phyloP scores from a whole-genome alignment of 2,113 vertebrate species.

The Tachysurus vachellii region DNA sequence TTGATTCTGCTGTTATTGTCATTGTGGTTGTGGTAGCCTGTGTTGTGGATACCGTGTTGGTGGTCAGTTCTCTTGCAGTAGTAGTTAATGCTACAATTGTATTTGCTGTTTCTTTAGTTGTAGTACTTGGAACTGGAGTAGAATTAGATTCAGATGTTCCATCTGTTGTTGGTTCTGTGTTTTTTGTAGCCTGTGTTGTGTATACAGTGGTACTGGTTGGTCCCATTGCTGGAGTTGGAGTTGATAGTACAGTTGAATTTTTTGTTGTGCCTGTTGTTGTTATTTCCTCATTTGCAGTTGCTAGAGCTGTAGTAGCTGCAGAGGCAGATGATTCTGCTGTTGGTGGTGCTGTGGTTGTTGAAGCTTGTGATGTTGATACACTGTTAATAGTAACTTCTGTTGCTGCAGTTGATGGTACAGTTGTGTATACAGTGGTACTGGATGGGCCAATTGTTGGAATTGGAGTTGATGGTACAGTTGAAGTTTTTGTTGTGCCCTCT shows the following conservation, averaged over 20 bases:
- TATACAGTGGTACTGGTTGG: background rate
- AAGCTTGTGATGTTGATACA: background rate
- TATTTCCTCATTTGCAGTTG: background rate
- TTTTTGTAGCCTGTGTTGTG: background rate
- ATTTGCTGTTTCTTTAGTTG: background rate
- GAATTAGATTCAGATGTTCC: background rate
- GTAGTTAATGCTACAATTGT: background rate
- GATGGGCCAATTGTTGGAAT: background rate
- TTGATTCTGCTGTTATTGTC: background rate
- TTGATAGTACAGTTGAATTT: background rate
- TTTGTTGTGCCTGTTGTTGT: background rate
- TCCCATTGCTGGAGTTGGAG: background rate
- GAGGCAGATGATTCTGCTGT: background rate
- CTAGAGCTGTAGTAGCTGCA: background rate
- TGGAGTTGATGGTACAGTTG: background rate
- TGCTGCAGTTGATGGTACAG: too few species aligned
- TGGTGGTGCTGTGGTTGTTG: background rate
- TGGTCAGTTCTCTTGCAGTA: background rate
- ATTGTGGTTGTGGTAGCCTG: background rate
- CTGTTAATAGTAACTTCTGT: too few species aligned
- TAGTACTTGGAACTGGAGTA: background rate
- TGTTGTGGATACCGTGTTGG: background rate
- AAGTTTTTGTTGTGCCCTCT: background rate
- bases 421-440: background rate
- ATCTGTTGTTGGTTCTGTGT: background rate